Conservation (phyloP, 2,888 invertebrate species). For the Ophion obscuratus region DNA sequence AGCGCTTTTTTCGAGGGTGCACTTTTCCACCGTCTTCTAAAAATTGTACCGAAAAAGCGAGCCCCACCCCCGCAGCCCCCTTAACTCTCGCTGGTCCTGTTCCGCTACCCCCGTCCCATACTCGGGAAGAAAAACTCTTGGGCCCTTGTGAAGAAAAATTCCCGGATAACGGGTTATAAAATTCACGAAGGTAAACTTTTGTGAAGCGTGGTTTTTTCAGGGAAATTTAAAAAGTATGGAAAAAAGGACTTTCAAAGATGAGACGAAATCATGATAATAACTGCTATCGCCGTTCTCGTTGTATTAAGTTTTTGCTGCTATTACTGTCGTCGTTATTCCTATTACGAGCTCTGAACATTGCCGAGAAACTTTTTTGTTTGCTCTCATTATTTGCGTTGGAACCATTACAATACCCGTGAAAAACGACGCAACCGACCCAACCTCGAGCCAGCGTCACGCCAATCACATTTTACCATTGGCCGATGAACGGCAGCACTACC, state of each 20-base stretch:
- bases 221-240: slow-evolving; percentile 3
- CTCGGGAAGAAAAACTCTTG: slow-evolving; percentile 16
- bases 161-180: slow-evolving; percentile 25
- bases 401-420: too few relatives aligned
- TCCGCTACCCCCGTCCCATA: neutral
- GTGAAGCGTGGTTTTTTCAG: slow-evolving; percentile 3
- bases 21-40: slow-evolving; percentile 54
- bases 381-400: neutral
- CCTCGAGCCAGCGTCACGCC: too few relatives aligned
- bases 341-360: neutral
- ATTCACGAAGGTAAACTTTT: slow-evolving; percentile 29
- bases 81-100: neutral
- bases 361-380: neutral
- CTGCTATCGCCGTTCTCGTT: neutral
- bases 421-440: too few relatives aligned
- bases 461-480: too few relatives aligned
- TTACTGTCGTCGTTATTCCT: neutral
- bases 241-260: neutral
- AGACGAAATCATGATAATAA: neutral
- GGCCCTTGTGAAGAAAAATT: slow-evolving; percentile 36
- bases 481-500: too few relatives aligned
- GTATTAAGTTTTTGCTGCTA: neutral
- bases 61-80: neutral
- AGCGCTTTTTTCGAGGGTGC: slow-evolving; percentile 47
- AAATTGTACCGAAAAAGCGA: slow-evolving; percentile 27